These are phyloP conservation scores for Pandemis cinnamomeana DNA, from an alignment of 2,888 invertebrate genomes.

Conservation along the genomic window DNA sequence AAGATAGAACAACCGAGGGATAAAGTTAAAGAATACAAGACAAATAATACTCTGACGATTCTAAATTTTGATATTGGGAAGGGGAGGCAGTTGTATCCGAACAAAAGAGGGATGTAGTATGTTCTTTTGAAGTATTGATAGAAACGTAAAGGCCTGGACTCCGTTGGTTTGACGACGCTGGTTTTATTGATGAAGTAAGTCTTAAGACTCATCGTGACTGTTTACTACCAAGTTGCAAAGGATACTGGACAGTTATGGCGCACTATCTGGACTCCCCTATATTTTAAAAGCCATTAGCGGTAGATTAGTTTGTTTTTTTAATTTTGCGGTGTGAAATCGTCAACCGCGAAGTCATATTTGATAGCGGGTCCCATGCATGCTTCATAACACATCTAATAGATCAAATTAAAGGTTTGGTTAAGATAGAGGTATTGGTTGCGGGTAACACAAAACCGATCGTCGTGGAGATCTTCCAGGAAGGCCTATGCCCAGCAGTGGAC, in stretches of 20 bases:
- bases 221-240: not conserved
- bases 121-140: constrained; percentile 22
- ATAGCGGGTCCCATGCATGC: not conserved
- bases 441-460: too few relatives aligned
- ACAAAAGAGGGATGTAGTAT: constrained; percentile 20
- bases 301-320: constrained; percentile 17
- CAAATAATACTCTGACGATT: constrained; percentile 18
- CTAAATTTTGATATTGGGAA: constrained; percentile 19
- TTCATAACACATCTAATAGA: not conserved
- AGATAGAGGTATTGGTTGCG: too few relatives aligned
- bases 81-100: constrained; percentile 32
- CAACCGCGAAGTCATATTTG: not conserved
- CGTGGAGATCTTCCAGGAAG: too few relatives aligned
- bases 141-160: constrained; percentile 1
- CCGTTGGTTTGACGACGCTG: constrained; percentile 9
- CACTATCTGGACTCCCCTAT: not conserved
- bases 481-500: too few relatives aligned
- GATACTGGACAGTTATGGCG: constrained; percentile 8
- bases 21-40: constrained; percentile 11
- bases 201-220: constrained; percentile 12
- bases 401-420: not conserved
- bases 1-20: constrained; percentile 25
- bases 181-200: constrained; percentile 3
- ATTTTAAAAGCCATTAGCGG: constrained; percentile 18
- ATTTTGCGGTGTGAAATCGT: constrained; percentile 5